phyloP scores from a whole-genome alignment of 2,797 vertebrate species.

The Falco biarmicus region DNA sequence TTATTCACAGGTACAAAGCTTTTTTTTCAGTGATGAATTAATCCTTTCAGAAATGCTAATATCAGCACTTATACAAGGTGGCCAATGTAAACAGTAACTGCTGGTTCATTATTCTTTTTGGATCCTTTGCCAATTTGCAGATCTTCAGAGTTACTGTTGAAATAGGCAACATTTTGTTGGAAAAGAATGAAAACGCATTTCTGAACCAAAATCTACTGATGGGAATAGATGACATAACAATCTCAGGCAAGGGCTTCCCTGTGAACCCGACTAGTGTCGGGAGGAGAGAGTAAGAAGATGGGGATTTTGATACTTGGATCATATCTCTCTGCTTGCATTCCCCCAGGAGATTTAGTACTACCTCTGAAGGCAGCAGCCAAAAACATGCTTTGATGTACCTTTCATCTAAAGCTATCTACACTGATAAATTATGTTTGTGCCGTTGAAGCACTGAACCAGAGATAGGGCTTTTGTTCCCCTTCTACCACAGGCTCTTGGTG shows the following conservation, averaged over 20 bases:
- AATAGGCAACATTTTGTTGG: neutral
- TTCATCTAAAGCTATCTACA: slow-evolving; percentile 35
- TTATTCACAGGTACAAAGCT: slow-evolving; percentile 56
- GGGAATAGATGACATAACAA: neutral
- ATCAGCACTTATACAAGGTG: slow-evolving; percentile 13
- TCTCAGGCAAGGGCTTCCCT: neutral
- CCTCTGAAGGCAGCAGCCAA: slow-evolving; percentile 34
- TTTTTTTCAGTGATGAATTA: slow-evolving; percentile 45
- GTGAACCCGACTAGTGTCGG: neutral
- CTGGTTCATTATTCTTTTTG: slow-evolving; percentile 20
- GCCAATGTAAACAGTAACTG: slow-evolving; percentile 35
- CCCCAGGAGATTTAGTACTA: neutral
- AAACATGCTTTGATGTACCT: slow-evolving; percentile 48
- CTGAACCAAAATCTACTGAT: neutral
- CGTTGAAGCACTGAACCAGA: neutral
- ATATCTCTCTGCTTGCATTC: slow-evolving; percentile 14
- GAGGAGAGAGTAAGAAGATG: neutral
- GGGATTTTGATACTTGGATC: slow-evolving; percentile 12
- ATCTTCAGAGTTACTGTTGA: neutral
- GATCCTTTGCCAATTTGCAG: slow-evolving; percentile 7
- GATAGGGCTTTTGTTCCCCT: neutral
- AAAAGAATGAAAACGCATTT: slow-evolving; percentile 16
- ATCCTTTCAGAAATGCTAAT: slow-evolving; percentile 60
- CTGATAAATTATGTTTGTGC: neutral
- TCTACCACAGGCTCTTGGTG: neutral